Percentiles rank a stretch among this genome's conserved stretches.
Conservation (phyloP, 2,888 invertebrate species). For the Rutpela maculata region DNA sequence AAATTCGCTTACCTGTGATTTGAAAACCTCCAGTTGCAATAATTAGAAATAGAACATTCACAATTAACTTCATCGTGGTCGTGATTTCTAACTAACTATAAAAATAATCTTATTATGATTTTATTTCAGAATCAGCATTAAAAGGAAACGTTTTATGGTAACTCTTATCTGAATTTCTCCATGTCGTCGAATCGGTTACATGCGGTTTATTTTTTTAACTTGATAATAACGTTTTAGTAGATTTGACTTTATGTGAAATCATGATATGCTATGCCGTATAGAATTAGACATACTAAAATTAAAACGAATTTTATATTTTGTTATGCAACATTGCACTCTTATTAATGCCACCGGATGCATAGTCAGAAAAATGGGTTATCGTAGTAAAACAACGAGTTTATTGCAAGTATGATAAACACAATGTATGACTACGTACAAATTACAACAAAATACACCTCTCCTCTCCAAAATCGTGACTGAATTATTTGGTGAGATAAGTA, state of each 20-base stretch:
- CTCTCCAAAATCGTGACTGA: no score
- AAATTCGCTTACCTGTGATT: not conserved
- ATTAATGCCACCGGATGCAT: conserved; percentile 2
- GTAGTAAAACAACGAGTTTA: not conserved
- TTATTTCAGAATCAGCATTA: not conserved
- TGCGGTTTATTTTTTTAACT: not conserved
- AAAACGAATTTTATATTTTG: conserved; percentile 3
- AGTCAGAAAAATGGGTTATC: conserved; percentile 2
- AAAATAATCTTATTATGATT: conserved; percentile 5
- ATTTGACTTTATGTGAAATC: not conserved
- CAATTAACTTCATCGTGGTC: not conserved
- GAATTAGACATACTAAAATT: conserved; percentile 14
- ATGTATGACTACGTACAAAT: no score
- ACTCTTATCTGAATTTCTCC: conserved; percentile 10
- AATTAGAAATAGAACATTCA: not conserved
- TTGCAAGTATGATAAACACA: no score
- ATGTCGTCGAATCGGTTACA: not conserved
- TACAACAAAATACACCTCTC: no score
- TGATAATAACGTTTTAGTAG: not conserved
- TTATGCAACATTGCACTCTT: not conserved
- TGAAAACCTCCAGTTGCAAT: not conserved
- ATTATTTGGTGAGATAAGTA: no score
- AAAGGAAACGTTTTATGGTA: not conserved
- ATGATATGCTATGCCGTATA: no score
- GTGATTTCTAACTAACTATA: not conserved